Evolutionary conservation across 2,113 vertebrate genomes (phyloP), one percentile per base, ranked within the genome.

Genomic region (Falcunculus frontatus): DNA sequence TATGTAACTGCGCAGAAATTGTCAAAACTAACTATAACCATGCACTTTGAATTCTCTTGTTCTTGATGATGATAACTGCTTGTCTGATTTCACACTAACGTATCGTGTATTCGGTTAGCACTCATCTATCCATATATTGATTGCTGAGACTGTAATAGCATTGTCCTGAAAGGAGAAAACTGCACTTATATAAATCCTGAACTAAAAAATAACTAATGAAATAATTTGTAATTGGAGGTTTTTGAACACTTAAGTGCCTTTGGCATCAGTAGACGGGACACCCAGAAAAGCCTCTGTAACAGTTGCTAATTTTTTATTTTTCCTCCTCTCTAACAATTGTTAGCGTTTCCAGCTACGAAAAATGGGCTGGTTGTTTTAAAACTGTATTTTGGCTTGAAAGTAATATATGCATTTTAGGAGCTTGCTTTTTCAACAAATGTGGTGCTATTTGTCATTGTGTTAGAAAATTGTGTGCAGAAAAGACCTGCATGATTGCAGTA

Each of bases 101-200:
- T 4, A 7, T 4, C 2, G 4, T 7, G 6, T 4, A 35, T 18
- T 41, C 19, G 5, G 13, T 37, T 64, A 47, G 9, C 10, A 41
- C 27, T 32, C 49, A 64, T 10, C 56, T 41, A 35, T 59, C 5
- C 10, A 1, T 18, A 5, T 35, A 13, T 5, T 14, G 13, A 63
- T 46, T 35, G 11, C 26, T 1, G 3, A 47, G 65, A 64, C 22
- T 59, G 21, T 22, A 15, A 49, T 1, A 60, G 6, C 12, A 27
- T 18, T 55, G 20, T 27, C 53, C 32, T 72, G 19, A 55, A 67
- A 77, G 41, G 27, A 49, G 6, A 82, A 15, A 30, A 9, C 2
- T 14, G 35, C 15, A 41, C 41, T 75, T 74, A 19, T 21, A 37
- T 21, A 75, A 82, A 75, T 22, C 2, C 21, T 39, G 19, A 79